Conservation (phyloP, 1,140 invertebrate species). For the Papilio glaucus region DNA sequence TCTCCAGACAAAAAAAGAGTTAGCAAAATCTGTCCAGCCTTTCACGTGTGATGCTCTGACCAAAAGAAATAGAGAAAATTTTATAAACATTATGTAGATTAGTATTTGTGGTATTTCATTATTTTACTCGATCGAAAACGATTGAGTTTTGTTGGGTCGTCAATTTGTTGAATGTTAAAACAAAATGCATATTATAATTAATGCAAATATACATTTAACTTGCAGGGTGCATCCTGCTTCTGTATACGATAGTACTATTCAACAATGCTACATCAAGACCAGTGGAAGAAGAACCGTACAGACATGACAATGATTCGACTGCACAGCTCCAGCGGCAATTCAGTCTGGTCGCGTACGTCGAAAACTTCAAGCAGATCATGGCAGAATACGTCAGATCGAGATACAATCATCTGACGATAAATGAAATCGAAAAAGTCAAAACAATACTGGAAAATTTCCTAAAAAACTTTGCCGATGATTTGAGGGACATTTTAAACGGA, state of each 20-base stretch:
- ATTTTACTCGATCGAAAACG: no score
- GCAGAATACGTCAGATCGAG: constrained; percentile 45
- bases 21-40: no score
- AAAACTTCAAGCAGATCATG: constrained; percentile 51
- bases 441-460: constrained; percentile 49
- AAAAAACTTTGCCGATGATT: constrained; percentile 48
- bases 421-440: constrained; percentile 46
- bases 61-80: no score
- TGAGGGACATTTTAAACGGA: constrained; percentile 47
- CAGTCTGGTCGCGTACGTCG: constrained; percentile 41
- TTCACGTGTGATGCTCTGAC: no score
- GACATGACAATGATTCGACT: not conserved
- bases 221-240: not conserved
- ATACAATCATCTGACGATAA: constrained; percentile 43
- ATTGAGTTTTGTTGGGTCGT: no score
- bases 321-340: not conserved
- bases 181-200: no score
- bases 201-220: not conserved
- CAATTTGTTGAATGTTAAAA: no score
- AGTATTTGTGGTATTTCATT: no score
- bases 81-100: no score
- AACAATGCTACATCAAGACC: not conserved
- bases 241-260: not conserved
- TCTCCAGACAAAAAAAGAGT: no score
- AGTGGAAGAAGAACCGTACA: not conserved